A percentile compares a stretch with the other conserved stretches of the same genome.
Evolutionary conservation across 2,888 invertebrate species (phyloP).

Genomic region (Spatulosminthurus flaviceps): DNA sequence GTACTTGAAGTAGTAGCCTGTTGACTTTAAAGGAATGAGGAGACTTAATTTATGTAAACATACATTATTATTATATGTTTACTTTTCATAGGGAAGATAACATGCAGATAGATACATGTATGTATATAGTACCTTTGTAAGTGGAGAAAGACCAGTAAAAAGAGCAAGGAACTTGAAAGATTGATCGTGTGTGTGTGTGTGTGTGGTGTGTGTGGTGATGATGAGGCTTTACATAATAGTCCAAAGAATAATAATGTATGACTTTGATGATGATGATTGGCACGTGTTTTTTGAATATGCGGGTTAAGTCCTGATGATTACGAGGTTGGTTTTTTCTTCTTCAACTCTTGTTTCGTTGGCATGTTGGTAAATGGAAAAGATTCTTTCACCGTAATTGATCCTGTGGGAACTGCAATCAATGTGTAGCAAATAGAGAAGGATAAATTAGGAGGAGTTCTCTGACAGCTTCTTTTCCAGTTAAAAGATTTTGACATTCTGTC

Average conservation of each 20-base stretch:
- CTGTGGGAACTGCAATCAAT: slow-evolving; percentile 44
- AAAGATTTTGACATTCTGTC: slow-evolving; percentile 56
- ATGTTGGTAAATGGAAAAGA: slow-evolving; percentile 22
- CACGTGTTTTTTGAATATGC: slow-evolving; percentile 53
- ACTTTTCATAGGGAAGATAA: no score
- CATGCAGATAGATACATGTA: no score
- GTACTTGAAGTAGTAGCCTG: background rate
- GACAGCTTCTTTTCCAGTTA: slow-evolving; percentile 57
- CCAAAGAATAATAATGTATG: slow-evolving; percentile 46
- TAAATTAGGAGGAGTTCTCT: slow-evolving; percentile 57
- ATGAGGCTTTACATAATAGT: slow-evolving; percentile 42
- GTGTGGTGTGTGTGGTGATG: slow-evolving; percentile 47
- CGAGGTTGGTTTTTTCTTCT: slow-evolving; percentile 16
- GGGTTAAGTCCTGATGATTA: slow-evolving; percentile 32
- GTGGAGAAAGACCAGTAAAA: background rate
- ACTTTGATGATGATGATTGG: slow-evolving; percentile 58
- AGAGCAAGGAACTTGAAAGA: slow-evolving; percentile 45
- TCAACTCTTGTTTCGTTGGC: background rate
- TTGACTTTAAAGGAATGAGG: no score
- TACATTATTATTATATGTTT: no score
- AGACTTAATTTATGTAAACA: no score
- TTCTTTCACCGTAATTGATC: slow-evolving; percentile 36
- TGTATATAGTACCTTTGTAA: background rate
- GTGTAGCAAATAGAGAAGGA: slow-evolving; percentile 41
- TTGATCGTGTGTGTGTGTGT: slow-evolving; percentile 52